Conservation (phyloP, 2,888 invertebrate genomes). For the Pollenia labialis region DNA sequence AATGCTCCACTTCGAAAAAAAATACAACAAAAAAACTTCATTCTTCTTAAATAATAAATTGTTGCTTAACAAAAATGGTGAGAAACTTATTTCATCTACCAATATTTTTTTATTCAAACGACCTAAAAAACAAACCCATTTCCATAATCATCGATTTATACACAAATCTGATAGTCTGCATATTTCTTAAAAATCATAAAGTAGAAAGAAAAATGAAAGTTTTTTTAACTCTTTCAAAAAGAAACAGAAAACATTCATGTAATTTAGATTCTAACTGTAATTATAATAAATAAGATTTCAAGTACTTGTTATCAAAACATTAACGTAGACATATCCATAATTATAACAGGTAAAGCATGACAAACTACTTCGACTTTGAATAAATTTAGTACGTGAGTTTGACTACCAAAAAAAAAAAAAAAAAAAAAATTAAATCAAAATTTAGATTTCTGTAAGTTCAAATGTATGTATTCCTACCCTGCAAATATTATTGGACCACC, state of each 20-base stretch:
- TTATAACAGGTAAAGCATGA: constrained; percentile 68
- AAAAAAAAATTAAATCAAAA: not conserved
- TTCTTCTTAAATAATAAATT: too few relatives aligned
- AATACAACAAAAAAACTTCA: too few relatives aligned
- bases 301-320: constrained; percentile 53
- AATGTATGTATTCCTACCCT: not conserved
- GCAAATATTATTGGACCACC: too few relatives aligned
- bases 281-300: constrained; percentile 56
- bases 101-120: constrained; percentile 9
- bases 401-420: not conserved
- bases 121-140: constrained; percentile 23
- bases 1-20: too few relatives aligned
- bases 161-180: constrained; percentile 37
- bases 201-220: constrained; percentile 71
- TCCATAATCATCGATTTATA: constrained; percentile 32
- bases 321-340: constrained; percentile 45
- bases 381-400: not conserved
- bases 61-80: too few relatives aligned
- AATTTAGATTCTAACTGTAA: constrained; percentile 69
- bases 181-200: constrained; percentile 47
- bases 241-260: constrained; percentile 20
- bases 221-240: constrained; percentile 6
- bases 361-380: constrained; percentile 33
- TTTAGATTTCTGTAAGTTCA: not conserved
- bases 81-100: not conserved